Evolutionary conservation across 1,140 invertebrate genomes (phyloP), one percentile per base, ranked within the genome.

Genomic region (Battus philenor): DNA sequence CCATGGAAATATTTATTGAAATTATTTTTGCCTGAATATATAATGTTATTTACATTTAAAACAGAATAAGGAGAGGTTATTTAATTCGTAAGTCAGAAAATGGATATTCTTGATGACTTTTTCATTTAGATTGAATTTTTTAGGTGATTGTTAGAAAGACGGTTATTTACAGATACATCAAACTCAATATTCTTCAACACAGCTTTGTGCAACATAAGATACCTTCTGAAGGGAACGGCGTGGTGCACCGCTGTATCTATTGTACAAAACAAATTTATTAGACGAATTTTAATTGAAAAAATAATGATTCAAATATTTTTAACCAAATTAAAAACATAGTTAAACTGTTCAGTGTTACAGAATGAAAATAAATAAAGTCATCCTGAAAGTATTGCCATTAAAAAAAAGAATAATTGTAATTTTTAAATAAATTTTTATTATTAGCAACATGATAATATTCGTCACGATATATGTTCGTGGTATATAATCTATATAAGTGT

Each of bases 241-340:
- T 56, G 38, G 56, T 64, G 68, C 63, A 73, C 52, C 55, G 63
- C 49, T 68, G 59, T 57, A 79, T 62, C 75, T 79, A 67, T 33
- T 39, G 36, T 30, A 48, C 32, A 51, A 44, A 51, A 53, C 52
- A 49, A 43, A 56, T 11, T 11, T 29, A 20, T 20, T 20, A 20
- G 18, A 9, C n/a, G n/a, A n/a, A 17, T 34, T 36, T 6, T n/a
- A 2, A 29, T 17, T 18, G n/a, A n/a, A n/a, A n/a, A n/a, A n/a
- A n/a, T n/a, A n/a, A n/a, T n/a, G n/a, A n/a, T n/a, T n/a, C n/a
- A n/a, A n/a, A n/a, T n/a, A n/a, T n/a, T n/a, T n/a, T n/a, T n/a
- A n/a, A n/a, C n/a, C n/a, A n/a, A n/a, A n/a, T n/a, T n/a, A n/a
- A n/a, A n/a, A n/a, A n/a, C n/a, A n/a, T n/a, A n/a, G n/a, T n/a